These are phyloP conservation scores for Xerus rutilus DNA, from an alignment of 2,797 vertebrate genomes.

Conservation along the genomic window DNA sequence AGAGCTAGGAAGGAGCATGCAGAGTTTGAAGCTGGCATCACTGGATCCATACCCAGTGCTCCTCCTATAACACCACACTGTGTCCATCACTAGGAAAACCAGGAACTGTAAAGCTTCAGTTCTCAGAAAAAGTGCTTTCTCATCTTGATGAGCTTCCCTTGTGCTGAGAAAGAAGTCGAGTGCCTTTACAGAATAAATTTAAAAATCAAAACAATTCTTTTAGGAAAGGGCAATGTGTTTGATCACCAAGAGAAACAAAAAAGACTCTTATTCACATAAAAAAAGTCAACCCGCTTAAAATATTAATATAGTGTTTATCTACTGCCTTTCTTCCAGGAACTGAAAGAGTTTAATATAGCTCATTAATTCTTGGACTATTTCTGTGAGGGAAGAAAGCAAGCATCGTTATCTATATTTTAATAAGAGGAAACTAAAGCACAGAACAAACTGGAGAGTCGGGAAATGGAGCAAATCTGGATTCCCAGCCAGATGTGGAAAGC, in stretches of 20 bases:
- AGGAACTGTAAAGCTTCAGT: background rate
- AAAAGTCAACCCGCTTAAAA: slow-evolving; percentile 78
- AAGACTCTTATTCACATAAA: slow-evolving; percentile 42
- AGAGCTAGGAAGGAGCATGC: background rate
- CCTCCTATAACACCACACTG: background rate
- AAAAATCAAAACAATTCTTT: slow-evolving; percentile 22
- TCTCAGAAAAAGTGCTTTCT: background rate
- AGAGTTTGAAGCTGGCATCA: background rate
- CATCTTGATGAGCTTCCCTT: background rate
- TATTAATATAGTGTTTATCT: slow-evolving; percentile 78
- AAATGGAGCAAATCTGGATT: slow-evolving; percentile 27
- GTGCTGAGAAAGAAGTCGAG: background rate
- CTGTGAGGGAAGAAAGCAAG: slow-evolving; percentile 58
- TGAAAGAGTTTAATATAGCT: slow-evolving; percentile 74
- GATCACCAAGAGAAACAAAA: slow-evolving; percentile 59
- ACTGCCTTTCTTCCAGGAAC: slow-evolving; percentile 77
- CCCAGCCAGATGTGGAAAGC: background rate
- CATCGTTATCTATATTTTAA: slow-evolving; percentile 73
- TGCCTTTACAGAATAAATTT: slow-evolving; percentile 38
- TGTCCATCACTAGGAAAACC: background rate
- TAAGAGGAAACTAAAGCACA: slow-evolving; percentile 40
- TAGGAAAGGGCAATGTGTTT: slow-evolving; percentile 56
- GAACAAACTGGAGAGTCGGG: background rate
- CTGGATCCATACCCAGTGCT: background rate
- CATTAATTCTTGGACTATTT: slow-evolving; percentile 76